phyloP scores from a whole-genome alignment of 92 coral and sea anemone genomes.

The Zoanthus sociatus region DNA sequence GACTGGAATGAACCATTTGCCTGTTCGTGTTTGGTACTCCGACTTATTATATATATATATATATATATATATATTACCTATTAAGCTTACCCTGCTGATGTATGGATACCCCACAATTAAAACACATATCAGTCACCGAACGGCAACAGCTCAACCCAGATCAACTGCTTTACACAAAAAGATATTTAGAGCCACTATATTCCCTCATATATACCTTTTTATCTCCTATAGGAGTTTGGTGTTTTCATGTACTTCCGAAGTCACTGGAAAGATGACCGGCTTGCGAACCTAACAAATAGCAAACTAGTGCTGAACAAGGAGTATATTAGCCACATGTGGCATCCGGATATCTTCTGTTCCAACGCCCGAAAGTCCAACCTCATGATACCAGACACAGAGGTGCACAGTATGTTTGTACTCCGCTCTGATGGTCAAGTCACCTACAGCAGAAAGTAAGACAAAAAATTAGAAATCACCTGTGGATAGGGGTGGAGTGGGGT shows the following conservation, averaged over 20 bases:
- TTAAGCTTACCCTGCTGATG: too few relatives aligned
- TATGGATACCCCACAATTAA: too few relatives aligned
- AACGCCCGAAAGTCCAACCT: slow-evolving; percentile 64
- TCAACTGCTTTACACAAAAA: too few relatives aligned
- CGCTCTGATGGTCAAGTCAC: slow-evolving; percentile 21
- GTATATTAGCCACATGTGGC: slow-evolving; percentile 52
- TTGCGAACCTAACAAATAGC: slow-evolving; percentile 34
- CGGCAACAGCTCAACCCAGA: too few relatives aligned
- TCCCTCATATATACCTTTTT: neutral
- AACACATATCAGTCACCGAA: too few relatives aligned
- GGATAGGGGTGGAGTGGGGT: neutral
- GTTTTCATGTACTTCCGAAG: slow-evolving; percentile 52
- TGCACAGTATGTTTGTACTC: slow-evolving; percentile 40
- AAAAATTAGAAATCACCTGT: neutral
- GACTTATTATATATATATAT: too few relatives aligned
- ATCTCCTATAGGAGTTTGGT: slow-evolving; percentile 44
- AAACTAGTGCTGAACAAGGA: slow-evolving; percentile 53
- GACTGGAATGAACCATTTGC: too few relatives aligned
- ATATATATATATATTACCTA: too few relatives aligned
- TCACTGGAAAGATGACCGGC: slow-evolving; percentile 54
- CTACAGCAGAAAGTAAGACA: slow-evolving; percentile 38
- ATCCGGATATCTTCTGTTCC: slow-evolving; percentile 59
- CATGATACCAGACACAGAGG: slow-evolving; percentile 48
- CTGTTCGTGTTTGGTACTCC: too few relatives aligned
- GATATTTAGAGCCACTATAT: neutral